Evolutionary conservation across 92 coral and sea anemone genomes (phyloP), one percentile per base, ranked within the genome.

Genomic region (Palythoa grandis): DNA sequence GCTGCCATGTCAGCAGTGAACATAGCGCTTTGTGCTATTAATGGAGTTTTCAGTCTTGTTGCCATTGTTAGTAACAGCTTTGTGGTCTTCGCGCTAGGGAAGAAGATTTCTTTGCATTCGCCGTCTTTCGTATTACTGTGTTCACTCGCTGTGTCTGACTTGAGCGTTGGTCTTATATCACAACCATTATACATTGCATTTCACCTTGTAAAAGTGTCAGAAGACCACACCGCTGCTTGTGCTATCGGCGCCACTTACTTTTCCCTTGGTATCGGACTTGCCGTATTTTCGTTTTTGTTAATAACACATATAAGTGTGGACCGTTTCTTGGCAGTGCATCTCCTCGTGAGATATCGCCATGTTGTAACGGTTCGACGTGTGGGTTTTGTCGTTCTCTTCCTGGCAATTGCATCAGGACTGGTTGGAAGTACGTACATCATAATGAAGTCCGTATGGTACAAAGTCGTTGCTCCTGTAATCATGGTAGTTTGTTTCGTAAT

Each of bases 221-320:
- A 20, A 20, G 12, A 77, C 17, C 10, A 54, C 69, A 65, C 53
- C 22, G 68, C 70, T 67, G 54, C 70, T 0, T 77, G 82, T 24
- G 82, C 52, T 17, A 57, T 77, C 5, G 82, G 82, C 16, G 15
- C 82, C 8, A 20, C 50, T 2, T 77, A 77, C 25, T 77, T 29
- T 39, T 77, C 82, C 20, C 68, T 77, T 77, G 82, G 82, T n/a
- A 77, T 77, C 29, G 82, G 82, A 57, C 68, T 77, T 14, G 82
- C 69, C 8, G 82, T 57, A 1, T 77, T 77, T 50, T 77, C 82
- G 50, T 77, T 77, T 57, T 77, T 77, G 20, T 77, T 77, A 35
- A 77, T 77, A 16, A 77, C 82, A 0, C 52, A 29, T 35, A 77
- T 77, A 56, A 77, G 82, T 48, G 69, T 77, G 82, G 82, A 77